These are phyloP conservation scores for Vollenhovia emeryi DNA, from an alignment of 1,140 invertebrate species.

Conservation along the genomic window DNA sequence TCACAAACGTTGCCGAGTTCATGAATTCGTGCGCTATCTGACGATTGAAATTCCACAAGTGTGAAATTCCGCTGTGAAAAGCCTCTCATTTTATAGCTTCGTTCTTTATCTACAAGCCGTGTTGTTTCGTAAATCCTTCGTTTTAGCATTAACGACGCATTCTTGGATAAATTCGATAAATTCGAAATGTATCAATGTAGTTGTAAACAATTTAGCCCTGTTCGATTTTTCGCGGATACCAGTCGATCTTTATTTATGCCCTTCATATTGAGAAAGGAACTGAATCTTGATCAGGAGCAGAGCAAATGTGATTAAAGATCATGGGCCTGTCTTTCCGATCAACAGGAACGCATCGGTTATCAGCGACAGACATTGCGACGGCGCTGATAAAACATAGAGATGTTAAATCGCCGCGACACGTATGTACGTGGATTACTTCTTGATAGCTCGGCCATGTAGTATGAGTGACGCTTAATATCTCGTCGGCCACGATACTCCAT, in stretches of 20 bases:
- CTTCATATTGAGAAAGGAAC: not conserved
- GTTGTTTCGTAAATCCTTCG: not conserved
- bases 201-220: not conserved
- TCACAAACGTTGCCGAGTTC: not conserved
- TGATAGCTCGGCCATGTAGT: constrained; percentile 21
- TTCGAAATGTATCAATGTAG: not conserved
- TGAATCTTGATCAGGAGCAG: not conserved
- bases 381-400: constrained; percentile 35
- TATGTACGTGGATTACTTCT: constrained; percentile 19
- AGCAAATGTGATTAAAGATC: constrained; percentile 5
- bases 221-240: not conserved
- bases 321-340: not conserved
- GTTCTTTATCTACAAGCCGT: not conserved
- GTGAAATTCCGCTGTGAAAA: not conserved
- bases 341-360: not conserved
- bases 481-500: constrained; percentile 38
- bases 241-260: not conserved
- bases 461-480: constrained; percentile 61
- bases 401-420: constrained; percentile 34
- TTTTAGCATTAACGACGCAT: not conserved
- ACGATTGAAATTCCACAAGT: not conserved
- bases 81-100: not conserved
- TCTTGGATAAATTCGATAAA: not conserved
- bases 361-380: not conserved
- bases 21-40: not conserved